These are phyloP conservation scores for Torymus auratus DNA, from an alignment of 2,888 invertebrate species.

Conservation along the genomic window DNA sequence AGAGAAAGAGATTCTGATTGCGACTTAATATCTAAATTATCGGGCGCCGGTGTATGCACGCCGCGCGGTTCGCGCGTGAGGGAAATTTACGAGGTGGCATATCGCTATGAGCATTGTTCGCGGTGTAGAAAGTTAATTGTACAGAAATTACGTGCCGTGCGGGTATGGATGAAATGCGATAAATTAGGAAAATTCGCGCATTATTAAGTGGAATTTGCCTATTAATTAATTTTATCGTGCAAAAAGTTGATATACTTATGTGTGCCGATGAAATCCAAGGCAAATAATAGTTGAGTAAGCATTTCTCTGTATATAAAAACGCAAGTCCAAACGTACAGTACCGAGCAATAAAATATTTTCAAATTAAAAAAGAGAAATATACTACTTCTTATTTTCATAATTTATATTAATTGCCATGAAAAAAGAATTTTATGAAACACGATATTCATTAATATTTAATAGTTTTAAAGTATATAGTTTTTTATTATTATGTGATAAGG, in stretches of 20 bases:
- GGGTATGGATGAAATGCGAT: neutral
- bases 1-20: constrained; percentile 3
- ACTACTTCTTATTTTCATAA: neutral
- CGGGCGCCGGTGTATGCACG: neutral
- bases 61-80: neutral
- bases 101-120: neutral
- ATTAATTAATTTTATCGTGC: no score
- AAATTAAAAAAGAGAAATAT: no score
- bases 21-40: constrained; percentile 18
- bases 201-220: no score
- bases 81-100: constrained; percentile 33
- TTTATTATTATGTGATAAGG: neutral
- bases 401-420: constrained; percentile 23
- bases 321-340: no score
- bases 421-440: constrained; percentile 3
- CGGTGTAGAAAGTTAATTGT: constrained; percentile 32
- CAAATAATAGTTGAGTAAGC: no score
- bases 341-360: no score
- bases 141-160: neutral
- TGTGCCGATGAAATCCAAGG: no score
- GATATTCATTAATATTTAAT: constrained; percentile 25
- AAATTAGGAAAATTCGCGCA: neutral
- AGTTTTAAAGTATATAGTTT: neutral
- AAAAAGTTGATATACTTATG: no score
- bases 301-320: no score